Evolutionary conservation across 2,888 invertebrate genomes (phyloP).

Genomic region (Catocala fraxini): DNA sequence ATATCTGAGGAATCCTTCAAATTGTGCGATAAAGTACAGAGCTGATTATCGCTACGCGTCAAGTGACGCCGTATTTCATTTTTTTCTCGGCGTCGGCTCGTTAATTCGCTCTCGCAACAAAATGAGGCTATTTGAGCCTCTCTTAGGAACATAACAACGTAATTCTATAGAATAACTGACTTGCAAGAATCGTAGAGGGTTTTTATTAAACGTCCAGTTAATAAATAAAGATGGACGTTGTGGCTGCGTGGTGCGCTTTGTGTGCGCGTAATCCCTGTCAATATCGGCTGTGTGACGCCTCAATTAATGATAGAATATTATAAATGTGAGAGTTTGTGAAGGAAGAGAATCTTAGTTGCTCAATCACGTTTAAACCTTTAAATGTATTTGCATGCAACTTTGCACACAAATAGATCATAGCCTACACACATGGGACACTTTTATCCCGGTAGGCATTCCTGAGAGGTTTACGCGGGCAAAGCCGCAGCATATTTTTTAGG

Average conservation of each 20-base stretch:
- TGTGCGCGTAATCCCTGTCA: conserved; percentile 7
- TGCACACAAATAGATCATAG: too few species aligned
- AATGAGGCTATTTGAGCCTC: conserved; percentile 69
- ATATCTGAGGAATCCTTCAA: conserved; percentile 59
- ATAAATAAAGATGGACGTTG: conserved; percentile 31
- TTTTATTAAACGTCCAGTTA: conserved; percentile 39
- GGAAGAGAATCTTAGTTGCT: too few species aligned
- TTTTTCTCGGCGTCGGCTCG: conserved; percentile 61
- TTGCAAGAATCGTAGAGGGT: conserved; percentile 55
- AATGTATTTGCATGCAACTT: too few species aligned
- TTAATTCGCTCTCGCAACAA: conserved; percentile 66
- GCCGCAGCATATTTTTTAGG: too few species aligned
- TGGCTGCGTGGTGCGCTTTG: conserved; percentile 3
- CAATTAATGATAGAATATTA: not conserved
- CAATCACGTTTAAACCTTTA: too few species aligned
- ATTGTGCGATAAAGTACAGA: conserved; percentile 62
- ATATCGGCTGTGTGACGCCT: conserved; percentile 5
- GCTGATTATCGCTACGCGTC: conserved; percentile 66
- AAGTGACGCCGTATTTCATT: conserved; percentile 70
- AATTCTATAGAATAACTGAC: conserved; percentile 62
- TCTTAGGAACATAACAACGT: conserved; percentile 60
- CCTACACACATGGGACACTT: too few species aligned
- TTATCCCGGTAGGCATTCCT: too few species aligned
- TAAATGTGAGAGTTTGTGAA: not conserved
- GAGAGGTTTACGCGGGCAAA: too few species aligned